These are phyloP conservation scores for Actinernus sp. DNA, from an alignment of 92 coral and sea anemone genomes.

Conservation along the genomic window DNA sequence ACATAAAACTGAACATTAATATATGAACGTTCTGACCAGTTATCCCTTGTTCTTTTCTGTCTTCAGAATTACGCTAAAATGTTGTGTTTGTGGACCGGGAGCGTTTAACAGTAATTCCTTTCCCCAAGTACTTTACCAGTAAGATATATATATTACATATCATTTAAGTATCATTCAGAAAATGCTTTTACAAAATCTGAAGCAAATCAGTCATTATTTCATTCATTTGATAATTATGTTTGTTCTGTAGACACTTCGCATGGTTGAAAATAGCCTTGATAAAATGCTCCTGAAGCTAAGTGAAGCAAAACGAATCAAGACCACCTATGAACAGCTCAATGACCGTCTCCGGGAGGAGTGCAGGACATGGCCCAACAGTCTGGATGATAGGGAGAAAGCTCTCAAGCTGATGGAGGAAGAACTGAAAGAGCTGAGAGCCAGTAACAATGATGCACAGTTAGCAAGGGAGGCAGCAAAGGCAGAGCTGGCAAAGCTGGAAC, in stretches of 20 bases:
- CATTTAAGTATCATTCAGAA: too few species aligned
- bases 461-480: constrained; percentile 98
- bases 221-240: background rate
- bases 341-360: constrained; percentile 93
- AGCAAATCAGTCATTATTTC: too few species aligned
- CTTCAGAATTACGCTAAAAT: too few species aligned
- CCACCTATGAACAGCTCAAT: constrained; percentile 87
- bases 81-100: too few species aligned
- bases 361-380: constrained; percentile 95
- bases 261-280: constrained; percentile 93
- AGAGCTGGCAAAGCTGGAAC: constrained; percentile 93
- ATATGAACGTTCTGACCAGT: too few species aligned
- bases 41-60: too few species aligned
- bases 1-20: too few species aligned
- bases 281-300: constrained; percentile 91
- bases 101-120: too few species aligned
- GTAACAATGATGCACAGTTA: constrained; percentile 97
- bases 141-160: too few species aligned
- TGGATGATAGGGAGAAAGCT: constrained; percentile 88
- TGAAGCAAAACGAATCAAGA: constrained; percentile 90
- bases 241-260: constrained; percentile 77
- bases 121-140: too few species aligned
- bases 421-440: constrained; percentile 87
- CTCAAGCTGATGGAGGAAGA: constrained; percentile 91
- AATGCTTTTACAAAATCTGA: background rate